phyloP scores from a whole-genome alignment of 2,797 vertebrate genomes.

The Trematomus bernacchii region DNA sequence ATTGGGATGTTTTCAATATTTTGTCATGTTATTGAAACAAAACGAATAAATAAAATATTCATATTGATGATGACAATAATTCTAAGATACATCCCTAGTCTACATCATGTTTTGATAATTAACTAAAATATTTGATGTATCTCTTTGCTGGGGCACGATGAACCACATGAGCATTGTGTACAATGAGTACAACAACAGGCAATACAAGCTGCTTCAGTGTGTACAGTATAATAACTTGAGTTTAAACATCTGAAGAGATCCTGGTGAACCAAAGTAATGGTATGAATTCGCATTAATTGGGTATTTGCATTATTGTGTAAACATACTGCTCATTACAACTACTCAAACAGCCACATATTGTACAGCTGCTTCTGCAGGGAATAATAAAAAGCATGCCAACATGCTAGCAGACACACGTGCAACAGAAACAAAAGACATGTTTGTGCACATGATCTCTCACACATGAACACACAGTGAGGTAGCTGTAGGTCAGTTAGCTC shows the following conservation, averaged over 20 bases:
- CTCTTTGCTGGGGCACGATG: neutral
- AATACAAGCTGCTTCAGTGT: constrained; percentile 7
- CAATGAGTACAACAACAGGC: neutral
- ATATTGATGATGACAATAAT: neutral
- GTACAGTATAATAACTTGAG: constrained; percentile 15
- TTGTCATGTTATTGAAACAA: constrained; percentile 8
- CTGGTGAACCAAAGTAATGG: constrained; percentile 26
- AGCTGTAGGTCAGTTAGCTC: constrained; percentile 69
- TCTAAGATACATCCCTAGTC: neutral
- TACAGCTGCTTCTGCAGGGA: constrained; percentile 21
- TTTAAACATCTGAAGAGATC: constrained; percentile 15
- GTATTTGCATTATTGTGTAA: constrained; percentile 48
- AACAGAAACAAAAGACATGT: neutral
- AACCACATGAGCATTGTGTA: constrained; percentile 7
- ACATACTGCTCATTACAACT: constrained; percentile 32
- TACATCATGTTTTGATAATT: neutral
- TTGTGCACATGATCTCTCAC: constrained; percentile 1
- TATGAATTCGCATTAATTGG: constrained; percentile 41
- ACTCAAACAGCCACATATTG: constrained; percentile 36
- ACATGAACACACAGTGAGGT: constrained; percentile 23
- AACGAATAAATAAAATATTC: neutral
- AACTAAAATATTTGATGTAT: neutral
- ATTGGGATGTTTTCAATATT: neutral
- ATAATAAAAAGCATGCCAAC: constrained; percentile 12
- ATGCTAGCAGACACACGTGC: constrained; percentile 10